Conservation (phyloP, 2,888 invertebrate genomes). For the Drosophila imparisetae region DNA sequence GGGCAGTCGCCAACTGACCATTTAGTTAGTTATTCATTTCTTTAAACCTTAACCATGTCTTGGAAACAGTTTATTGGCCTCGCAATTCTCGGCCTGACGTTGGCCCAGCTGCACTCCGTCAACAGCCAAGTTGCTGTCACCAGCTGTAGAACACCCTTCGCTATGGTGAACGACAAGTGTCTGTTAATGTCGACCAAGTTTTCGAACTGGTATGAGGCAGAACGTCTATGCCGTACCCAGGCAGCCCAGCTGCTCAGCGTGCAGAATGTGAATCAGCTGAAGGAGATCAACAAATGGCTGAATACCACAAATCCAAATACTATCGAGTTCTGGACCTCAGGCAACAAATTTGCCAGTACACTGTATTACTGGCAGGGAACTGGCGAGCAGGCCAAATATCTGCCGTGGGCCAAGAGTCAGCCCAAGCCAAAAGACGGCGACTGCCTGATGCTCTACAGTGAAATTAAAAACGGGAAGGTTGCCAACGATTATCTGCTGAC, state of each 20-base stretch:
- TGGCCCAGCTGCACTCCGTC: conserved; percentile 10
- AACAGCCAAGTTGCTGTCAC: conserved; percentile 10
- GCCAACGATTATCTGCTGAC: background rate
- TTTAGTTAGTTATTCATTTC: conserved; percentile 12
- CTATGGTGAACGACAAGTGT: conserved; percentile 52
- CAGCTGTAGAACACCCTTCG: conserved; percentile 39
- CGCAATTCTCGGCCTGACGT: conserved; percentile 13
- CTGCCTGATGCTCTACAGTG: conserved; percentile 6
- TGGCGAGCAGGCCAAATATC: conserved; percentile 36
- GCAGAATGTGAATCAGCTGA: conserved; percentile 34
- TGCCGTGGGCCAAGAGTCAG: conserved; percentile 50
- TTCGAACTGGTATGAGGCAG: conserved; percentile 56
- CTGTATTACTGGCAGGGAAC: conserved; percentile 59
- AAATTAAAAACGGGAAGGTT: background rate
- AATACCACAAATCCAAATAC: background rate
- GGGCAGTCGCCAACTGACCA: background rate
- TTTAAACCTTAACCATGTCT: conserved; percentile 1
- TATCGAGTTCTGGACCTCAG: conserved; percentile 57
- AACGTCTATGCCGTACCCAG: conserved; percentile 52
- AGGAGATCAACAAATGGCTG: conserved; percentile 37
- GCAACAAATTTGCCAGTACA: conserved; percentile 44
- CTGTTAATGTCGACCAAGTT: background rate
- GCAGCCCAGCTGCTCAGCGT: conserved; percentile 52
- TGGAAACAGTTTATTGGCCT: conserved; percentile 14
- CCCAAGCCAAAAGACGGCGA: conserved; percentile 19